These are phyloP conservation scores for Pygmarrhopalites habei DNA, from an alignment of 1,140 invertebrate genomes.

Conservation along the genomic window DNA sequence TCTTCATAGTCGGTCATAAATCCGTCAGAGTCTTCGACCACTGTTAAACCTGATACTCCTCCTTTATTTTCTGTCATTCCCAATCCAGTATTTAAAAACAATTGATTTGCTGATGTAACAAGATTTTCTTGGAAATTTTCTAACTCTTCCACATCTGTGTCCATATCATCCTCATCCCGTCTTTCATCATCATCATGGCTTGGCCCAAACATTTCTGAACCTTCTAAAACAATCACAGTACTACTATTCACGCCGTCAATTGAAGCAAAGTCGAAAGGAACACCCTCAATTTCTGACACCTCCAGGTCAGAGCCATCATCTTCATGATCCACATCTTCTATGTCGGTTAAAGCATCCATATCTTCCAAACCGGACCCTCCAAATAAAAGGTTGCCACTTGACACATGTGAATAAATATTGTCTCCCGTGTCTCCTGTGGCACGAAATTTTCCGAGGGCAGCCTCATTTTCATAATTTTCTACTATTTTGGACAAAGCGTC, in stretches of 20 bases:
- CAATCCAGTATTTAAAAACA: constrained; percentile 11
- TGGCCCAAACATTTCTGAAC: neutral
- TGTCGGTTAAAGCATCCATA: constrained; percentile 33
- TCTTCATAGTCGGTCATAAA: constrained; percentile 26
- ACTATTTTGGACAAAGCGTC: constrained; percentile 34
- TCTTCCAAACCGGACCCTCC: neutral
- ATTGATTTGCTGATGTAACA: neutral
- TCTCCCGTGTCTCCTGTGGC: constrained; percentile 34
- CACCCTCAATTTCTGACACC: constrained; percentile 30
- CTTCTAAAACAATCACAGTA: constrained; percentile 7
- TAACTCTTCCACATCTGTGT: constrained; percentile 51
- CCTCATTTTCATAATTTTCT: constrained; percentile 11
- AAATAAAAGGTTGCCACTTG: neutral
- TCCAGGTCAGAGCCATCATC: constrained; percentile 32
- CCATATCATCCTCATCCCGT: constrained; percentile 37
- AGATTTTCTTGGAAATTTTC: constrained; percentile 41
- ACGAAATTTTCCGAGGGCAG: constrained; percentile 36
- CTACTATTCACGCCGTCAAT: constrained; percentile 20
- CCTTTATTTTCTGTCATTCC: constrained; percentile 13
- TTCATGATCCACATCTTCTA: constrained; percentile 27
- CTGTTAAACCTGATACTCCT: neutral
- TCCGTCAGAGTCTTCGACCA: constrained; percentile 11
- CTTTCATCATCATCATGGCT: neutral
- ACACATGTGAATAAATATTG: constrained; percentile 23
- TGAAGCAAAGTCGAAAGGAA: constrained; percentile 21